Evolutionary conservation across 2,797 vertebrate genomes (phyloP).

Genomic region (Loris lydekkerianus): DNA sequence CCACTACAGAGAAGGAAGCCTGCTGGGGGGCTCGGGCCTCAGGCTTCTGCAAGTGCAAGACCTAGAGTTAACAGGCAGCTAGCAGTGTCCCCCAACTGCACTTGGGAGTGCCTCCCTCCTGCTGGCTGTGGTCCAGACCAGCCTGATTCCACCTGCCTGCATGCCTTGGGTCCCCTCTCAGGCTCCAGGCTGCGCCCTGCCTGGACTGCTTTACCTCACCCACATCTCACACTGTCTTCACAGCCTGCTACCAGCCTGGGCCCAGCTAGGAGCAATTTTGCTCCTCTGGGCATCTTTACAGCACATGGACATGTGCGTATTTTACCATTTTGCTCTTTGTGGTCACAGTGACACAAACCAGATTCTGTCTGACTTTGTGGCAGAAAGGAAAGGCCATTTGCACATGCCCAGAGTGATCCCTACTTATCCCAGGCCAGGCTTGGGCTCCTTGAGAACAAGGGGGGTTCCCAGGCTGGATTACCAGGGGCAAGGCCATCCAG

Average conservation of each 20-base stretch:
- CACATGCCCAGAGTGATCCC: not conserved
- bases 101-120: not conserved
- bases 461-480: not conserved
- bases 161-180: not conserved
- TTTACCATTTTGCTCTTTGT: not conserved
- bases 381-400: not conserved
- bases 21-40: conserved; percentile 88
- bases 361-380: not conserved
- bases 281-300: not conserved
- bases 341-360: conserved; percentile 44
- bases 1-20: conserved; percentile 94
- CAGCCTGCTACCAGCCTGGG: not conserved
- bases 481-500: not conserved
- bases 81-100: not conserved
- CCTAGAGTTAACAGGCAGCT: conserved; percentile 31
- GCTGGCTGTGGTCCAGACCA: not conserved
- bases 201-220: not conserved
- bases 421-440: not conserved
- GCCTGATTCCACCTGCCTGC: not conserved
- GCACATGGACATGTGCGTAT: not conserved
- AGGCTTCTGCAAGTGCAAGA: conserved; percentile 89
- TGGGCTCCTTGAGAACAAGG: conserved; percentile 33
- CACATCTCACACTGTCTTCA: not conserved
- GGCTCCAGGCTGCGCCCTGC: conserved; percentile 28
- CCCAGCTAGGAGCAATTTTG: conserved; percentile 52